A percentile compares a stretch with the other conserved stretches of the same genome.
These are phyloP conservation scores for Aleiodes alternator DNA, from an alignment of 2,888 invertebrate genomes.

Conservation along the genomic window DNA sequence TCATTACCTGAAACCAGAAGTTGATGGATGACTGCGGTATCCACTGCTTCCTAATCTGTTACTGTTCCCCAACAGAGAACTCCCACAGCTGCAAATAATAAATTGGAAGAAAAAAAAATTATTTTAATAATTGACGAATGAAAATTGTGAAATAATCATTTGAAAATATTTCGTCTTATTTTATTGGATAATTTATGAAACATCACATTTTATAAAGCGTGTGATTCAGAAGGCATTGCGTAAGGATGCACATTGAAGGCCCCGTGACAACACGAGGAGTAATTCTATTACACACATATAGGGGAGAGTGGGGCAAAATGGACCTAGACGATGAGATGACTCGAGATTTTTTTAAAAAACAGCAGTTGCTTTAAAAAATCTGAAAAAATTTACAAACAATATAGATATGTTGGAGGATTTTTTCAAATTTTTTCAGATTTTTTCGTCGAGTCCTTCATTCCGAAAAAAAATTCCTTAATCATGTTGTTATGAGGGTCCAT, in stretches of 20 bases:
- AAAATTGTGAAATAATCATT: neutral
- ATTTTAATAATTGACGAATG: neutral
- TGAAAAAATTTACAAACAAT: too few species aligned
- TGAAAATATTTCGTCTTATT: too few species aligned
- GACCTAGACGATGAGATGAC: too few species aligned
- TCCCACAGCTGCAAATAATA: slow-evolving; percentile 78
- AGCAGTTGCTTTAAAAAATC: too few species aligned
- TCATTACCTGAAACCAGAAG: slow-evolving; percentile 78
- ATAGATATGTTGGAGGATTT: too few species aligned
- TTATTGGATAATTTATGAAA: too few species aligned
- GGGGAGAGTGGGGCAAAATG: too few species aligned
- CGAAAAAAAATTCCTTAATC: too few species aligned
- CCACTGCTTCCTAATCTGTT: slow-evolving; percentile 89
- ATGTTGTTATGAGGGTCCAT: too few species aligned
- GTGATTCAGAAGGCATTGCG: neutral
- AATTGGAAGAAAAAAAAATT: slow-evolving; percentile 53
- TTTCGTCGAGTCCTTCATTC: too few species aligned
- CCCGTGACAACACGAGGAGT: slow-evolving; percentile 2
- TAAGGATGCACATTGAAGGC: slow-evolving; percentile 14
- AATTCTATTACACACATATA: neutral
- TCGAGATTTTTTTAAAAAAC: too few species aligned
- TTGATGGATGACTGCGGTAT: slow-evolving; percentile 81
- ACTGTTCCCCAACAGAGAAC: slow-evolving; percentile 87
- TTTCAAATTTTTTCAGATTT: too few species aligned
- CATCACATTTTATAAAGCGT: neutral